Percentiles rank a stretch among this genome's conserved stretches.
Conservation (phyloP, 2,113 vertebrate genomes). For the Azemiops feae region DNA sequence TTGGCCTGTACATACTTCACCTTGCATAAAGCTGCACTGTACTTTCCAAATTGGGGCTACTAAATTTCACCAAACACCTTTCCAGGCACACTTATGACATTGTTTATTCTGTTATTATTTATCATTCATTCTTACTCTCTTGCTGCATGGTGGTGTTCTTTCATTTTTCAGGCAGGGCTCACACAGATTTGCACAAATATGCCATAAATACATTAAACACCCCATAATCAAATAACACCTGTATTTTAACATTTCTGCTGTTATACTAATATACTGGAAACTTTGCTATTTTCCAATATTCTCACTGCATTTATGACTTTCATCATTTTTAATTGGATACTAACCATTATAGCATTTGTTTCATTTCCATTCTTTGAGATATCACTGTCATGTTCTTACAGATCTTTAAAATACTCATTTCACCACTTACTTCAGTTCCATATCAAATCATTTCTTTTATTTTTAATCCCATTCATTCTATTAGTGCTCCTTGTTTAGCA, state of each 20-base stretch:
- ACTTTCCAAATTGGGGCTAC: not conserved
- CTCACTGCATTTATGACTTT: not conserved
- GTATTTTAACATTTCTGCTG: not conserved
- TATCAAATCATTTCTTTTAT: not conserved
- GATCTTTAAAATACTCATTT: not conserved
- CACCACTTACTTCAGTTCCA: not conserved
- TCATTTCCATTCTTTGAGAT: not conserved
- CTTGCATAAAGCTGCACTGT: not conserved
- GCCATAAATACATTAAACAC: not conserved
- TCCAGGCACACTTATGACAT: not conserved
- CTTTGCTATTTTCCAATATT: not conserved
- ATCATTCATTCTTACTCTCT: not conserved
- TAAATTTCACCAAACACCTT: not conserved
- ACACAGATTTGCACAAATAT: not conserved
- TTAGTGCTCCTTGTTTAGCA: not conserved
- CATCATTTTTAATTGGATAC: not conserved
- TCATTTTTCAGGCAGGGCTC: not conserved
- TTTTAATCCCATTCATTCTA: not conserved
- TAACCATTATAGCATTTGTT: not conserved
- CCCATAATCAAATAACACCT: not conserved
- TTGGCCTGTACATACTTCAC: not conserved
- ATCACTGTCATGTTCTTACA: not conserved
- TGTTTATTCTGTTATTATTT: not conserved
- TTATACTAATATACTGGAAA: not conserved
- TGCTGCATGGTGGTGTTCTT: not conserved